These are phyloP conservation scores for Microtus obscurus DNA, from an alignment of 2,797 vertebrate species.

Conservation along the genomic window DNA sequence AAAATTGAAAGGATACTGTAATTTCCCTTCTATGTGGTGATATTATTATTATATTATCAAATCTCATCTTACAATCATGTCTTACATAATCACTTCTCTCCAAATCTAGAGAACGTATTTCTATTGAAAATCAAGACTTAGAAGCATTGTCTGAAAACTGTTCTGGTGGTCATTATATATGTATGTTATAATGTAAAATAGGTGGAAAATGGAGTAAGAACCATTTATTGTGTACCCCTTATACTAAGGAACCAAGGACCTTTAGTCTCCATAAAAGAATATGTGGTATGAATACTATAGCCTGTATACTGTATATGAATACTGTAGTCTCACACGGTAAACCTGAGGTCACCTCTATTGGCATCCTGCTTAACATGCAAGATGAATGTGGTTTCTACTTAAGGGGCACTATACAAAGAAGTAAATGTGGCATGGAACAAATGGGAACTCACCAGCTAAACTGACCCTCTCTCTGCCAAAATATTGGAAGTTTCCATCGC, in stretches of 20 bases:
- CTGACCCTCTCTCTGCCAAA: not conserved
- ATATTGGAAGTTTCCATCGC: not conserved
- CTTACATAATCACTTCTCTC: not conserved
- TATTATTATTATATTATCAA: not conserved
- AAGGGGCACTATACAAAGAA: not conserved
- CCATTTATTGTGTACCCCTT: not conserved
- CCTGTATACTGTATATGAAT: too few species aligned
- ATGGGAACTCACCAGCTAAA: conserved; percentile 1
- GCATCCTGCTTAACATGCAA: not conserved
- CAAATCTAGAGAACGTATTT: not conserved
- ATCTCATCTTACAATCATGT: not conserved
- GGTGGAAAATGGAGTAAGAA: not conserved
- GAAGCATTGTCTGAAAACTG: conserved; percentile 28
- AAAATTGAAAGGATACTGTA: not conserved
- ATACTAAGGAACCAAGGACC: not conserved
- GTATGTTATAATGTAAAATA: not conserved
- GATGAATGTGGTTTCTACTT: not conserved
- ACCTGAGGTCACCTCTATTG: not conserved
- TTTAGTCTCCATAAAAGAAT: not conserved
- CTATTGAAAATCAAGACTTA: conserved; percentile 41
- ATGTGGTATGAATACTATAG: not conserved
- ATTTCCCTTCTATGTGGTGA: not conserved
- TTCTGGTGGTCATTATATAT: not conserved
- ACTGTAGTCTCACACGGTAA: not conserved
- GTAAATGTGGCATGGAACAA: conserved; percentile 1